Evolutionary conservation across 2,113 vertebrate genomes (phyloP).

Genomic region (Heptranchias perlo): DNA sequence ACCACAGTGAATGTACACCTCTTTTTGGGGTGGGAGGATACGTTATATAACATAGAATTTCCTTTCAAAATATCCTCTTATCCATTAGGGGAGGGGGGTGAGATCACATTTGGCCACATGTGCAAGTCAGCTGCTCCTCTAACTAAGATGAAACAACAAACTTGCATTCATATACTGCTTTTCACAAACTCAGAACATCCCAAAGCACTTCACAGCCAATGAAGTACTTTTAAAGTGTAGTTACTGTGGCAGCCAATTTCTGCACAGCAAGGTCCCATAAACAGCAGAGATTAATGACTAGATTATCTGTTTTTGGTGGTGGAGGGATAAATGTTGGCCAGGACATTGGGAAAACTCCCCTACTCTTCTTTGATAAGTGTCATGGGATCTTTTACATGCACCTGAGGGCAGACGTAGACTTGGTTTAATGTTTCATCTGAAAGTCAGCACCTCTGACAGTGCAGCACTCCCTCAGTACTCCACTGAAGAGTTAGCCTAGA

Average conservation of each 20-base stretch:
- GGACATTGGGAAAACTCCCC: not conserved
- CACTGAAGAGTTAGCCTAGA: not conserved
- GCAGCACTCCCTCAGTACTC: not conserved
- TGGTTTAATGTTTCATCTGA: not conserved
- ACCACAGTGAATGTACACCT: not conserved
- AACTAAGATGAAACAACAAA: not conserved
- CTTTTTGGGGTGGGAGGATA: not conserved
- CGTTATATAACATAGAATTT: not conserved
- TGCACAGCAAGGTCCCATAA: not conserved
- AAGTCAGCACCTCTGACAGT: not conserved
- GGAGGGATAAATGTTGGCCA: not conserved
- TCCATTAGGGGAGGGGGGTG: not conserved
- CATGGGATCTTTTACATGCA: not conserved
- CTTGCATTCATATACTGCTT: not conserved
- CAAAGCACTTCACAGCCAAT: not conserved
- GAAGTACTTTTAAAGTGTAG: not conserved
- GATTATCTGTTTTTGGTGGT: not conserved
- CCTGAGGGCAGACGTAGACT: not conserved
- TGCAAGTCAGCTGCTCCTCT: not conserved
- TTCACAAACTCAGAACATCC: not conserved
- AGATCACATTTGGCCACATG: not conserved
- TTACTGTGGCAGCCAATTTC: not conserved
- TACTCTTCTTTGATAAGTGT: not conserved
- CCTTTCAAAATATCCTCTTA: not conserved
- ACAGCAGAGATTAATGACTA: not conserved